Evolutionary conservation across 1,140 invertebrate genomes (phyloP), one percentile per base, ranked within the genome.

Genomic region (Propsilocerus akamusi): DNA sequence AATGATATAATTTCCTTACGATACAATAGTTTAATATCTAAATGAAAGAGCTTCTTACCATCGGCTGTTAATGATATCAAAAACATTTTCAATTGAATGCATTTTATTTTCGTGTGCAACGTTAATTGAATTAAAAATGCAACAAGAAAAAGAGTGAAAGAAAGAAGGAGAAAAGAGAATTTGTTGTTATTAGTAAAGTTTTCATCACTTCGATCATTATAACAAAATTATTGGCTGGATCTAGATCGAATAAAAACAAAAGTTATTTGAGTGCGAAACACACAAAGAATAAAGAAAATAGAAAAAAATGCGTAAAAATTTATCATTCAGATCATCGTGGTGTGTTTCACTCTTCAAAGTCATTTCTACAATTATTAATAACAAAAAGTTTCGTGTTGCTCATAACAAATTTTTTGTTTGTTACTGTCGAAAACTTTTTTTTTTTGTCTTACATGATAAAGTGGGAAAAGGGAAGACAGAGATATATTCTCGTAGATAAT

Each of bases 351-450:
- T n/a, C n/a, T n/a, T n/a, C n/a, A n/a, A n/a, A n/a, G n/a, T n/a
- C n/a, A n/a, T n/a, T n/a, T n/a, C n/a, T n/a, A n/a, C n/a, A n/a
- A n/a, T n/a, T n/a, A n/a, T n/a, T n/a, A n/a, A n/a, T n/a, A n/a
- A n/a, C n/a, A n/a, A n/a, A n/a, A n/a, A n/a, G n/a, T n/a, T n/a
- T n/a, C n/a, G n/a, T n/a, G n/a, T n/a, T n/a, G n/a, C n/a, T n/a
- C n/a, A n/a, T n/a, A n/a, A n/a, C n/a, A n/a, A n/a, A n/a, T n/a
- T n/a, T n/a, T n/a, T n/a, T n/a, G n/a, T n/a, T n/a, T n/a, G n/a
- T n/a, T n/a, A n/a, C n/a, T 99, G 74, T 98, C 98, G 57, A 90
- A 80, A 64, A 99, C 99, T n/a, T n/a, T n/a, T n/a, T n/a, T n/a
- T n/a, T n/a, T n/a, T 52, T 48, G 5, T 34, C 32, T 49, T 52